Conservation (phyloP, 53 echinoderm and acorn worm species). For the Echinometra lucunter region DNA sequence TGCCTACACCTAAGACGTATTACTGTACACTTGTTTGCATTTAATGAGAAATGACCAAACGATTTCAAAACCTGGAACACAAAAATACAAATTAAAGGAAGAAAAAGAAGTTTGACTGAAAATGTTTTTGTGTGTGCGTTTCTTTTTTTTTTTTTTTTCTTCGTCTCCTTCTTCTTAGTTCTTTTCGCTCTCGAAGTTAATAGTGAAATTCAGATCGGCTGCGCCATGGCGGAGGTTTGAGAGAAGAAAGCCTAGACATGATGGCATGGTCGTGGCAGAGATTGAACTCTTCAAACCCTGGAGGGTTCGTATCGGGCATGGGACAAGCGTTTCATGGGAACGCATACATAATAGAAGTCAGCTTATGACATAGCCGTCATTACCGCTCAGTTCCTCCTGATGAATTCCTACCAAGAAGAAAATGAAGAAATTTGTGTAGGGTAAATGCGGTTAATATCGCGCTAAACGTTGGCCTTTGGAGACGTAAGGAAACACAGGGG, state of each 20-base stretch:
- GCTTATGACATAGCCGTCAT: conserved; percentile 11
- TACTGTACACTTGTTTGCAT: background rate
- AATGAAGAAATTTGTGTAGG: background rate
- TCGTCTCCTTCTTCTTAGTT: background rate
- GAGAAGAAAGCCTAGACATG: background rate
- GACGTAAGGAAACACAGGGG: background rate
- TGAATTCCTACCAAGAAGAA: background rate
- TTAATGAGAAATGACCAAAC: background rate
- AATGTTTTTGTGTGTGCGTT: too few species aligned
- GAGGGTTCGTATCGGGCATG: background rate
- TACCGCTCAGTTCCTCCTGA: background rate
- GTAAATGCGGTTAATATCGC: background rate
- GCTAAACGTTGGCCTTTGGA: background rate
- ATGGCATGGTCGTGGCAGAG: background rate
- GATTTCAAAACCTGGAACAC: background rate
- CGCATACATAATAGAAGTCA: conserved; percentile 44
- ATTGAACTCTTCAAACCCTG: conserved; percentile 5
- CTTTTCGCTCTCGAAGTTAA: background rate
- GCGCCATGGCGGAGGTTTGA: background rate
- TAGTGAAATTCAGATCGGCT: background rate
- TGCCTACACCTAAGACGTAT: background rate
- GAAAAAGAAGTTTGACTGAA: background rate
- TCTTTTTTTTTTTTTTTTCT: background rate
- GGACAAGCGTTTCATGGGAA: conserved; percentile 50
- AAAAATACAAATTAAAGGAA: background rate